Evolutionary conservation across 2,113 vertebrate species (phyloP), one percentile per base, ranked within the genome.

Genomic region (Aleadryas rufinucha): DNA sequence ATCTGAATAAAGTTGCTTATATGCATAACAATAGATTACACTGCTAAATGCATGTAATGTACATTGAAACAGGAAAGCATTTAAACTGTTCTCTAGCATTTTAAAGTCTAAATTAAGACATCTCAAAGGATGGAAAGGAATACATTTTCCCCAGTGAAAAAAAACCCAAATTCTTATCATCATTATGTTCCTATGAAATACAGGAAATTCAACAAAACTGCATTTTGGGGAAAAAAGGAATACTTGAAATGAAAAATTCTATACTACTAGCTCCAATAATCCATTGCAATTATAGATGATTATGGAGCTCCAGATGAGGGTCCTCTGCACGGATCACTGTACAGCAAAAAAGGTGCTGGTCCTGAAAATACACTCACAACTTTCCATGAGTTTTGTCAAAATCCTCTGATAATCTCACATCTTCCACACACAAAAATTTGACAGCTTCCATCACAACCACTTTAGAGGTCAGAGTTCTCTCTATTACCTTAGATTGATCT

Each of bases 121-220:
- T 54, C 52, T 63, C 52, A 59, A 87, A 75, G 30, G 7, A 65
- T 35, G 9, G 33, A 74, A 87, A 60, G 22, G 23, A 78, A 63
- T 9, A 87, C 1, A 1, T 81, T 78, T 81, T 74, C 28, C 56
- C 6, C 14, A 15, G 7, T 11, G 2, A 20, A 66, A 49, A 65
- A 22, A 4, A 0, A 0, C 1, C 5, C 9, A 72, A 61, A 52
- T 30, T 6, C 3, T 57, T 56, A 54, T 0, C 0, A 84, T 5
- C 1, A 61, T 56, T 45, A 50, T 30, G 12, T 35, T 66, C 10
- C 42, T 75, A 52, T 65, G 31, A 74, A 93, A 84, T 28, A 63
- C 13, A 37, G 71, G 18, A 64, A 54, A 75, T 68, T 59, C 65
- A 56, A 81, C 11, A 75, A 75, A 75, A 63, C 10, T 9, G 2